Evolutionary conservation across 2,113 vertebrate species (phyloP).

Genomic region (Panurus biarmicus): DNA sequence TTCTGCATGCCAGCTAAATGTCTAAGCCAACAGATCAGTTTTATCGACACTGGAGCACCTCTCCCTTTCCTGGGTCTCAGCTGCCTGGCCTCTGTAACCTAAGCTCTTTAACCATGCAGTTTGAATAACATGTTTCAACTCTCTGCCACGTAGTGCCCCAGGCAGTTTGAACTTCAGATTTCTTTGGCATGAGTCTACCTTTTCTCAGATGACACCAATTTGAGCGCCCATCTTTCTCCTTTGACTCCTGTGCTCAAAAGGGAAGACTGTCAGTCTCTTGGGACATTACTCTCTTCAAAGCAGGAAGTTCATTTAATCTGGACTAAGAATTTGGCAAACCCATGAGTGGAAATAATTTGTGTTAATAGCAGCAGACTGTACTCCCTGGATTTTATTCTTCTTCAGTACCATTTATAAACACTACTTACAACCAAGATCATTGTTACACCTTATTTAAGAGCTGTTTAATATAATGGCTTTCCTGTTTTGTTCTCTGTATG

Average conservation of each 20-base stretch:
- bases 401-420: not conserved
- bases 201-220: not conserved
- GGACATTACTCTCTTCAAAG: not conserved
- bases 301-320: not conserved
- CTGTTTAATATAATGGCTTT: not conserved
- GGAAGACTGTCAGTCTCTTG: not conserved
- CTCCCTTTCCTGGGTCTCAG: not conserved
- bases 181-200: not conserved
- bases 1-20: not conserved
- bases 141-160: not conserved
- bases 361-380: not conserved
- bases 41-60: not conserved
- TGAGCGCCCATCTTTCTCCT: not conserved
- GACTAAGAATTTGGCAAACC: not conserved
- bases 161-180: not conserved
- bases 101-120: not conserved
- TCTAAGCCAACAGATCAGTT: not conserved
- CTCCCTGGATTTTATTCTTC: not conserved
- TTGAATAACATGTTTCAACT: not conserved
- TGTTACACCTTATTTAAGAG: not conserved
- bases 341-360: not conserved
- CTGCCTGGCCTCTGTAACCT: not conserved
- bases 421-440: not conserved
- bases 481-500: not conserved
- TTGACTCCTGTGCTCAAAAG: not conserved